Percentiles rank a stretch among this genome's conserved stretches.
Conservation (phyloP, 2,113 vertebrate genomes). For the Rostratula benghalensis region DNA sequence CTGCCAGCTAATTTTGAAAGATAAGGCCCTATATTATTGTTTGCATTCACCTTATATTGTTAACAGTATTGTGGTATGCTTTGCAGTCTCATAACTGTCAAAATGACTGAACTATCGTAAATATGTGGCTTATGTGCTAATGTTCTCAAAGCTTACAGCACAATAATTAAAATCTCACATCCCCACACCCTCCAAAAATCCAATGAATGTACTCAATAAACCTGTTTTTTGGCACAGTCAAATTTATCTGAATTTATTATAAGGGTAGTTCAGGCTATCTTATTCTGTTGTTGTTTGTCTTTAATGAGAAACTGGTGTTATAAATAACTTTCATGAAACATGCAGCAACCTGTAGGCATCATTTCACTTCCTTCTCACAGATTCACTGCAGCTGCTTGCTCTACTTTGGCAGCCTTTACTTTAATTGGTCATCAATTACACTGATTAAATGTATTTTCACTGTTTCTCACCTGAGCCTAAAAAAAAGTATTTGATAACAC, state of each 20-base stretch:
- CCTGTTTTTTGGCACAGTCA: background rate
- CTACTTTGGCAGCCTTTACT: background rate
- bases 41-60: background rate
- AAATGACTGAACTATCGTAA: background rate
- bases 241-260: background rate
- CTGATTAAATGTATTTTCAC: background rate
- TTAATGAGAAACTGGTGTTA: background rate
- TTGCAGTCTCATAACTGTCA: background rate
- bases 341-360: background rate
- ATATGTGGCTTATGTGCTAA: background rate
- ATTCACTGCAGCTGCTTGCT: conserved; percentile 3
- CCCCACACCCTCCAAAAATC: background rate
- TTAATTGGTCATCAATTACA: conserved; percentile 22
- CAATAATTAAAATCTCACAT: background rate
- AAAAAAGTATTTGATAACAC: background rate
- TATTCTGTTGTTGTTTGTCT: background rate
- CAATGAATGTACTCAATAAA: background rate
- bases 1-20: background rate
- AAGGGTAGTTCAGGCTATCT: background rate
- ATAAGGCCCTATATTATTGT: background rate
- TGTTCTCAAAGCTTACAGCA: background rate
- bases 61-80: background rate
- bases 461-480: background rate
- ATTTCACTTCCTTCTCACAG: background rate
- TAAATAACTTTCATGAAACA: conserved; percentile 12